phyloP scores from a whole-genome alignment of 2,797 vertebrate species.

The Lepidocolaptes lacrymiger region DNA sequence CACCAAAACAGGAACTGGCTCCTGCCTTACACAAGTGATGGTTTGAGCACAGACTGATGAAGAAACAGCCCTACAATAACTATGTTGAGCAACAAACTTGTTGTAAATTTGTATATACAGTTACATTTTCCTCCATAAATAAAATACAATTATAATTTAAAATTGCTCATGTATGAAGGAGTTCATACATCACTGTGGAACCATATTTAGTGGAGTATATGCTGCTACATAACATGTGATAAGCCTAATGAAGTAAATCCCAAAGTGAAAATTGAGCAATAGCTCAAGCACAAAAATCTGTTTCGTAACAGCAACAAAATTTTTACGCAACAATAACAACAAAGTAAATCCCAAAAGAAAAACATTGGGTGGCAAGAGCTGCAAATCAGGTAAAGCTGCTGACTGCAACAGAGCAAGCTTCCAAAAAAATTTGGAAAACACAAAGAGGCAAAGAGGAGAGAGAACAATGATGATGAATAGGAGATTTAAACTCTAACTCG shows the following conservation, averaged over 20 bases:
- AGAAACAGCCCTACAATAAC: background rate
- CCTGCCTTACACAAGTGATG: background rate
- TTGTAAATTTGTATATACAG: background rate
- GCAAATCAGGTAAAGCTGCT: conserved; percentile 60
- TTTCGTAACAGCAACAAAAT: conserved; percentile 23
- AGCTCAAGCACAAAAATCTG: background rate
- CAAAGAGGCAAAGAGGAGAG: background rate
- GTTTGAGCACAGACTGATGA: background rate
- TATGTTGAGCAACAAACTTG: background rate
- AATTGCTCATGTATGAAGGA: background rate
- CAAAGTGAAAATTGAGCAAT: conserved; percentile 56
- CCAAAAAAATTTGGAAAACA: background rate
- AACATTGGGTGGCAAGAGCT: conserved; percentile 34
- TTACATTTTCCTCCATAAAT: background rate
- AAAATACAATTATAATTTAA: background rate
- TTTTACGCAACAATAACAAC: conserved; percentile 58
- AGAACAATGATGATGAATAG: background rate
- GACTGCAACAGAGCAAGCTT: conserved; percentile 14
- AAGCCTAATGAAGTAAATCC: conserved; percentile 21
- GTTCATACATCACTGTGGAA: background rate
- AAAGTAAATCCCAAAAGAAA: conserved; percentile 44
- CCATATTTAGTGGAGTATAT: background rate
- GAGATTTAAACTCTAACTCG: background rate
- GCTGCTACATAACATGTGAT: background rate
- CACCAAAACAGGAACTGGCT: conserved; percentile 9